Evolutionary conservation across 2,888 invertebrate species (phyloP).

Genomic region (Drosophila dives): DNA sequence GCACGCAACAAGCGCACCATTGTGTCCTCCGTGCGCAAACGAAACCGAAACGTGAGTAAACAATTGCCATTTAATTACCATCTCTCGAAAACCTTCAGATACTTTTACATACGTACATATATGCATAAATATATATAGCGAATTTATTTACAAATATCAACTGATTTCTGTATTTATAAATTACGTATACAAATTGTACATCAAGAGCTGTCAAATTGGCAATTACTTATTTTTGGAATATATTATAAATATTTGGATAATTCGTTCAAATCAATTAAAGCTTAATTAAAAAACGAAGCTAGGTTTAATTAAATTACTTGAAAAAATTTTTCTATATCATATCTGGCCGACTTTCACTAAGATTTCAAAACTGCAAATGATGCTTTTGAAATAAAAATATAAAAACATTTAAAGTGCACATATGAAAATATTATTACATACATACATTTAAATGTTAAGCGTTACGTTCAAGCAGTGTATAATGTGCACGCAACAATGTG

Average conservation of each 20-base stretch:
- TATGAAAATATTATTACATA: background rate
- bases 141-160: background rate
- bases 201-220: background rate
- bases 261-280: background rate
- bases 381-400: background rate
- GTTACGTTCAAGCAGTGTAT: background rate
- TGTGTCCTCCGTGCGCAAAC: conserved; percentile 83
- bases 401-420: background rate
- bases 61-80: conserved; percentile 63
- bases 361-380: background rate
- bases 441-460: background rate
- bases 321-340: background rate
- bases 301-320: background rate
- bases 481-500: conserved; percentile 22
- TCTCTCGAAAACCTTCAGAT: conserved; percentile 29
- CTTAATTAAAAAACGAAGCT: background rate
- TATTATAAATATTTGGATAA: no score
- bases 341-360: background rate
- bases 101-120: conserved; percentile 3
- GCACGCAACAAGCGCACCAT: conserved; percentile 85
- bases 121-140: background rate
- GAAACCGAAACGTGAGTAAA: conserved; percentile 84
- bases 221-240: background rate
- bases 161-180: background rate
- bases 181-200: background rate